phyloP scores from a whole-genome alignment of 1,140 invertebrate genomes.

The Octopus sinensis region DNA sequence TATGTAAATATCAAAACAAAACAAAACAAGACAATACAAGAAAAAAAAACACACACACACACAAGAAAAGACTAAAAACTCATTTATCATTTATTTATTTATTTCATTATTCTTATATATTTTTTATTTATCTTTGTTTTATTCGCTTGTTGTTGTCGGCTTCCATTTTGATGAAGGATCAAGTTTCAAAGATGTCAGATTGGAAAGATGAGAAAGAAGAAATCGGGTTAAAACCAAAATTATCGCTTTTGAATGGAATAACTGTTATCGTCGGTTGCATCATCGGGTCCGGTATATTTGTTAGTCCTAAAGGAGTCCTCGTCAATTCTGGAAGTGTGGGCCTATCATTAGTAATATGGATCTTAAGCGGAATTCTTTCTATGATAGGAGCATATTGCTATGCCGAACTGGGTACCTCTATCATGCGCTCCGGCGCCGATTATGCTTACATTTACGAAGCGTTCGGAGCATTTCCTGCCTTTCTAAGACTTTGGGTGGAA shows the following conservation, averaged over 20 bases:
- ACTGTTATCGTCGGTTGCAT: conserved; percentile 56
- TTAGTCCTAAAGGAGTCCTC: conserved; percentile 88
- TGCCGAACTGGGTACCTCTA: conserved; percentile 53
- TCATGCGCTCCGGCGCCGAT: conserved; percentile 52
- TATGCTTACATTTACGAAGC: conserved; percentile 57
- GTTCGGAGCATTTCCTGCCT: conserved; percentile 55
- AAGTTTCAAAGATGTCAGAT: no score
- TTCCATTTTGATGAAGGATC: no score
- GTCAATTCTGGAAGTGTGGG: conserved; percentile 80
- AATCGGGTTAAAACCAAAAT: conserved; percentile 48
- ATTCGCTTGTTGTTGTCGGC: no score
- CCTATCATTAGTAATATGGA: conserved; percentile 80
- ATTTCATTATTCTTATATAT: no score
- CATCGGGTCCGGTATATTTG: conserved; percentile 82
- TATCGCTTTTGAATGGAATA: conserved; percentile 50
- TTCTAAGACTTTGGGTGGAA: conserved; percentile 63
- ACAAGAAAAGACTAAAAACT: no score
- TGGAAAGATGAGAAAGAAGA: conserved; percentile 18
- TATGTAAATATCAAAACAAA: no score
- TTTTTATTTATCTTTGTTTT: no score
- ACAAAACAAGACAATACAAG: no score
- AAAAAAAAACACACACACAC: no score
- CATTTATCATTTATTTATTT: no score
- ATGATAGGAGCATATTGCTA: conserved; percentile 63
- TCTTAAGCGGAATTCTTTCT: conserved; percentile 75